phyloP scores from a whole-genome alignment of 2,888 invertebrate genomes.

The Lydus trimaculatus region DNA sequence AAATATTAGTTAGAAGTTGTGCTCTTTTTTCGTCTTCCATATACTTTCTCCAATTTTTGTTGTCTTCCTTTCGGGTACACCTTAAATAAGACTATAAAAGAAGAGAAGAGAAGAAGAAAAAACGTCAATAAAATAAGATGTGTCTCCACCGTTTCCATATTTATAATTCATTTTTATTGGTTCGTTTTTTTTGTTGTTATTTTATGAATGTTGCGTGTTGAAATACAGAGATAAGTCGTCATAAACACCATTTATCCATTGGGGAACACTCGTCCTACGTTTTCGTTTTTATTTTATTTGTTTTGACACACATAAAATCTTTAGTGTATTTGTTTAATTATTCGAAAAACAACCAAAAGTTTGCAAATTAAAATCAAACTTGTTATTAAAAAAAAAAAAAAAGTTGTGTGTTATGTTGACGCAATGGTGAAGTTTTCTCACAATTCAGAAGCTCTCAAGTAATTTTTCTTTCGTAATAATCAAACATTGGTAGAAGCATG shows the following conservation, averaged over 20 bases:
- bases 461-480: no score
- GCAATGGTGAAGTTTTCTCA: no score
- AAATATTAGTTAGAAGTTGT: conserved; percentile 25
- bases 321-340: no score
- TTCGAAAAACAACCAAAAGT: no score
- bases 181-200: conserved; percentile 28
- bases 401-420: no score
- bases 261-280: neutral
- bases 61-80: neutral
- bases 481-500: no score
- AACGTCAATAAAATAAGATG: conserved; percentile 9
- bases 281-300: conserved; percentile 20
- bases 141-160: conserved; percentile 10
- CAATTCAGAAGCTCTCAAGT: no score
- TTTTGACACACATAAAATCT: neutral
- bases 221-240: conserved; percentile 24
- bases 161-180: conserved; percentile 35
- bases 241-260: conserved; percentile 16
- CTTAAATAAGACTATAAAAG: conserved; percentile 14
- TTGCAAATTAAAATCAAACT: no score
- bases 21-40: neutral
- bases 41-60: neutral
- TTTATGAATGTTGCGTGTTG: conserved; percentile 28
- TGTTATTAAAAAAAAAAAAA: no score
- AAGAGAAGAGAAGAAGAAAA: no score